Evolutionary conservation across 2,888 invertebrate genomes (phyloP), one percentile per base, ranked within the genome.

Genomic region (Drosophila neotestacea): DNA sequence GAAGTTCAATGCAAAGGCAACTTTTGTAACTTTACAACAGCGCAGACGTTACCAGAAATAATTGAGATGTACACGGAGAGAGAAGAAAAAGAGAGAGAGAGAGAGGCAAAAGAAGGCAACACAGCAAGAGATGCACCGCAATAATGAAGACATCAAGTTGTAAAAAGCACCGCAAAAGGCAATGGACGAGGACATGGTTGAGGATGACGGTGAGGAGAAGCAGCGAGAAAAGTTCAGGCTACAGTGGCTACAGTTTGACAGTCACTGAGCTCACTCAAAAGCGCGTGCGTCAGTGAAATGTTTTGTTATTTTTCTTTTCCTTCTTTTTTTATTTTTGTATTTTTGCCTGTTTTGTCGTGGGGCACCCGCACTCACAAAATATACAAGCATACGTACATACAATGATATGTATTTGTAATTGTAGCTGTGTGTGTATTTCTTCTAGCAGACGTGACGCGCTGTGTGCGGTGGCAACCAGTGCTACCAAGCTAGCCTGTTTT

Each of bases 131-230:
- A 63, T 61, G 67, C 68, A 72, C 38, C 62, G 34, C 50, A 66
- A 85, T 90, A 85, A 88, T 88, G 90, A 88, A 88, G 88, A 88
- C 88, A 90, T 88, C 85, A 88, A 90, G 78, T 84, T 89, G 90
- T 90, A 86, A 90, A 85, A 83, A 89, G 77, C 73, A 63, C 71
- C 59, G 55, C 76, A 76, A 73, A 84, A 77, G 73, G 54, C 70
- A 62, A 67, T 64, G 70, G 51, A 46, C 56, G 47, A 60, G 41
- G 60, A 55, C 22, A 32, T 22, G 22, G 22, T 22, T 22, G 22
- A 22, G 22, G 22, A 22, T 22, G 22, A 22, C 3, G 22, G 22
- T 36, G 27, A 63, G 41, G 32, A 58, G 46, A 58, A 54, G 73
- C 32, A 62, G 55, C 62, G 54, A 51, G 47, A 72, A 59, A 54